phyloP scores from a whole-genome alignment of 2,797 vertebrate genomes.

The Chelonia mydas region DNA sequence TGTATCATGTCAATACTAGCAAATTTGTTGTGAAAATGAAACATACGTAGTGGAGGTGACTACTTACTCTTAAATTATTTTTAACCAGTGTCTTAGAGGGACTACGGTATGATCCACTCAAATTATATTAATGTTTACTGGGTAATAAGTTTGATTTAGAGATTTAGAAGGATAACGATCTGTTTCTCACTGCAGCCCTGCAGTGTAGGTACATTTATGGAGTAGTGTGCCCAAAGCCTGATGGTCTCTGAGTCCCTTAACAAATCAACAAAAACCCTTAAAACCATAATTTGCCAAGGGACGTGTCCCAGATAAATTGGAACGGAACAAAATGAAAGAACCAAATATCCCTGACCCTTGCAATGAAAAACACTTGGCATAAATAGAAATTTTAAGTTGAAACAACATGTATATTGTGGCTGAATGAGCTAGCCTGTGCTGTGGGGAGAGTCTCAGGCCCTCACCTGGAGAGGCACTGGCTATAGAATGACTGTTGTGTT shows the following conservation, averaged over 20 bases:
- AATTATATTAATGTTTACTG: background rate
- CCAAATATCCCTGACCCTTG: slow-evolving; percentile 73
- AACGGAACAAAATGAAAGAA: slow-evolving; percentile 58
- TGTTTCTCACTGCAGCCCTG: background rate
- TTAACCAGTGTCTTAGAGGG: background rate
- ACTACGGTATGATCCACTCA: background rate
- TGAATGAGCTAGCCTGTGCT: slow-evolving; percentile 74
- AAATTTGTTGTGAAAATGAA: background rate
- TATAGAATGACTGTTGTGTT: slow-evolving; percentile 32
- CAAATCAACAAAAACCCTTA: slow-evolving; percentile 8
- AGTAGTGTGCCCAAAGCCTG: background rate
- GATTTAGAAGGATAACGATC: background rate
- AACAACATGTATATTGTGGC: slow-evolving; percentile 42
- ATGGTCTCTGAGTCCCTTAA: background rate
- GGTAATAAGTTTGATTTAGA: background rate
- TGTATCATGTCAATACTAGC: background rate
- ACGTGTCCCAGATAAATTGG: slow-evolving; percentile 52
- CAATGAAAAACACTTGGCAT: slow-evolving; percentile 75
- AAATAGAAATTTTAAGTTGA: slow-evolving; percentile 72
- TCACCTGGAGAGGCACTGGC: slow-evolving; percentile 46
- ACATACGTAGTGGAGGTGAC: background rate
- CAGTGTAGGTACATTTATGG: background rate
- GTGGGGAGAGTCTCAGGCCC: slow-evolving; percentile 56
- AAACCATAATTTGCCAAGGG: slow-evolving; percentile 47
- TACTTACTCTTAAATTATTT: background rate